Base-by-base conservation (phyloP, 2,888 invertebrate species). In the Drosophila longiperda region DNA sequence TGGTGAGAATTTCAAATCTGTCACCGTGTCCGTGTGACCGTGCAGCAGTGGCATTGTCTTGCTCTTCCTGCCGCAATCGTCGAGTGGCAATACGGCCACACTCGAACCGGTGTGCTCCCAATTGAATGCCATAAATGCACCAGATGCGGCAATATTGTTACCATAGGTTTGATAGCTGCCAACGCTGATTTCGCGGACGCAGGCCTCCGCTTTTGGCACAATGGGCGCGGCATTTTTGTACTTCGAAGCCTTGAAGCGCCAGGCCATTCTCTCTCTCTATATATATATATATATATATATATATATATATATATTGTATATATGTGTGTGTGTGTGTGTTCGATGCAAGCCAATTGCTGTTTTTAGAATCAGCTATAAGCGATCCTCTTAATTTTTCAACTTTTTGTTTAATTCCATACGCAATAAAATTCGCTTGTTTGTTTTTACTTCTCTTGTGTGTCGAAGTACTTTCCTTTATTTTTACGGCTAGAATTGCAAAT, bases 151-250 rank as follows among this genome's bases (percentile, higher is more conserved):
- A 90, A 99, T 98, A 93, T 98, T 98, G 93, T 98, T 98, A 69
- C 99, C 98, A 94, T 97, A 98, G 23, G 98, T 98, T 92, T 98
- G 97, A 93, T 98, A 97, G 38, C 97, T 98, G 34, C 98, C 98
- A 69, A 98, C 97, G 89, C 96, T 96, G 83, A 99, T 95, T 92
- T 98, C 98, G 82, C 97, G 95, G 81, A 97, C 95, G 80, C 94
- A 96, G 92, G 97, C 96, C 94, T 99, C 98, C 71, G 98, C 98
- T 93, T 98, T 99, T 45, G 98, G 98, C 91, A 98, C 96, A 91
- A 98, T 98, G 50, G 99, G 98, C 83, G 98, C 97, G 78, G 99
- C 98, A 96, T 99, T 99, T 95, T 99, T 99, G 94, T 98, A 99
- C 94, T 99, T 99, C 76, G 98, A 98, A 92, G 98, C 98, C 95